Conservation (phyloP, 2,888 invertebrate species). For the Cetonia aurata region DNA sequence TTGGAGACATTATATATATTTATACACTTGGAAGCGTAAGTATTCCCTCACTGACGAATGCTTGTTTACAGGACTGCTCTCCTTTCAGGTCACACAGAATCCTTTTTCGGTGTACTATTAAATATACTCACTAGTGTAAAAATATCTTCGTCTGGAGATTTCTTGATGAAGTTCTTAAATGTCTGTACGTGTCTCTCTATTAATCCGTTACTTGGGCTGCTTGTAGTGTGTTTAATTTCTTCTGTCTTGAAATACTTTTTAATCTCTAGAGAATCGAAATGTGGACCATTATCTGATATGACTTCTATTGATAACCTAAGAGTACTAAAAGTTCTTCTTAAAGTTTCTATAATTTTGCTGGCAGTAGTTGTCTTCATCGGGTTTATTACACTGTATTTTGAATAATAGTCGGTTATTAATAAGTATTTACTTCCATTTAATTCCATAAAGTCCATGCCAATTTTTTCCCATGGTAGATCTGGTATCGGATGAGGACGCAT, state of each 20-base stretch:
- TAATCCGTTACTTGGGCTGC: conserved; percentile 9
- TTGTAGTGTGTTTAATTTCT: conserved; percentile 21
- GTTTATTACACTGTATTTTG: conserved; percentile 11
- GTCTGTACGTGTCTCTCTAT: conserved; percentile 27
- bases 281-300: conserved; percentile 6
- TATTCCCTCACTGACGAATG: too few species aligned
- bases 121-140: neutral
- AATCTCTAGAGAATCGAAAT: neutral
- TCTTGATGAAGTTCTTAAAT: conserved; percentile 16
- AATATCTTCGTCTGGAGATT: conserved; percentile 6
- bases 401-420: conserved; percentile 20
- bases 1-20: too few species aligned
- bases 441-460: conserved; percentile 37
- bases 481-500: conserved; percentile 42
- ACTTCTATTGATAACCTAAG: conserved; percentile 9
- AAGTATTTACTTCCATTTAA: neutral
- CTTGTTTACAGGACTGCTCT: too few species aligned
- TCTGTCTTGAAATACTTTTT: conserved; percentile 9
- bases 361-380: conserved; percentile 1
- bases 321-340: conserved; percentile 10
- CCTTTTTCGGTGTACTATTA: neutral
- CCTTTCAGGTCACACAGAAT: too few species aligned
- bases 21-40: too few species aligned
- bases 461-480: conserved; percentile 42
- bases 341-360: neutral